Percentiles rank a stretch among this genome's conserved stretches.
Evolutionary conservation across 2,113 vertebrate species (phyloP).

Genomic region (Psilopsiagon aurifrons): DNA sequence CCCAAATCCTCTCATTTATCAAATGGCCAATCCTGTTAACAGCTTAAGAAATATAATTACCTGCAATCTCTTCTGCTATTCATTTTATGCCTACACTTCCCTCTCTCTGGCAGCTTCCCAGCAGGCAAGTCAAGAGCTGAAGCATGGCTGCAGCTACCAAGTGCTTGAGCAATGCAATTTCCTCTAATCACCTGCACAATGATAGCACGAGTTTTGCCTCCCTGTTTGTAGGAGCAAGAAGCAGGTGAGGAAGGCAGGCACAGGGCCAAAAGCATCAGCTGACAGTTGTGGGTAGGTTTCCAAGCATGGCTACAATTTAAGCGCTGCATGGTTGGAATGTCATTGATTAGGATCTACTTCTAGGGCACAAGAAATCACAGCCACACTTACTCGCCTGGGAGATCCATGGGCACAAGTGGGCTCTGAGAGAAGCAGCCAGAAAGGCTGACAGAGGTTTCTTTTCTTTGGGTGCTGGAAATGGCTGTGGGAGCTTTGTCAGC

Average conservation of each 20-base stretch:
- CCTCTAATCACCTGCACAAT: background rate
- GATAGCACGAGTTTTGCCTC: background rate
- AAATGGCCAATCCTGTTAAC: constrained; percentile 83
- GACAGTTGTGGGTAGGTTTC: background rate
- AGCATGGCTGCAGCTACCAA: background rate
- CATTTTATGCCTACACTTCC: constrained; percentile 68
- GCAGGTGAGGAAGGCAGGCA: background rate
- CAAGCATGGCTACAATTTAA: background rate
- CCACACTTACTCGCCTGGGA: background rate
- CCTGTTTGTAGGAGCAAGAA: background rate
- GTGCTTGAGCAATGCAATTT: background rate
- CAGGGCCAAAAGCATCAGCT: background rate
- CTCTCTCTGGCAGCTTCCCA: constrained; percentile 72
- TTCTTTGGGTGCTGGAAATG: background rate
- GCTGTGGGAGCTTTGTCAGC: background rate
- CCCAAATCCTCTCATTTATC: constrained; percentile 83
- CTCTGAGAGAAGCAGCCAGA: background rate
- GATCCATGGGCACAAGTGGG: background rate
- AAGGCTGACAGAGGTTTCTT: background rate
- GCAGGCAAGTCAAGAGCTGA: constrained; percentile 66
- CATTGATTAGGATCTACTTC: background rate
- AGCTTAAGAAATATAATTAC: constrained; percentile 83
- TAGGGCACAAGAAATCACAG: background rate
- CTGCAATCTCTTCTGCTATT: constrained; percentile 80
- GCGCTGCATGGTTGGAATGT: background rate